Percentiles rank a stretch among this genome's conserved stretches.
Conservation (phyloP, 2,888 invertebrate species). For the Alloplasta piceator region DNA sequence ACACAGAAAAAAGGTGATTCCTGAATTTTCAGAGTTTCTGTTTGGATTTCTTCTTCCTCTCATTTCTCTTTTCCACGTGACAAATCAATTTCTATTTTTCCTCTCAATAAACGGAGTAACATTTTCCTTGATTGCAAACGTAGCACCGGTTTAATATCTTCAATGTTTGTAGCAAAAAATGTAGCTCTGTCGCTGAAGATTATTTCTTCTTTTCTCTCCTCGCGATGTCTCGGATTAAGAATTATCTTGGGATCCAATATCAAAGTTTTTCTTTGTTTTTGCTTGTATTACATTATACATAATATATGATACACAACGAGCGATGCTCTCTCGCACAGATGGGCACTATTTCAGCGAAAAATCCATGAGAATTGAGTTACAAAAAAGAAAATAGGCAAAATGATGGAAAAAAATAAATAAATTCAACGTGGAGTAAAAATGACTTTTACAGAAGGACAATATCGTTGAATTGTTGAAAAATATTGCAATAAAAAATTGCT, state of each 20-base stretch:
- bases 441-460: too few relatives aligned
- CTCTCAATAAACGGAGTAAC: not conserved
- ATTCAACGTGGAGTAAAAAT: not conserved
- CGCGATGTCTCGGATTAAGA: not conserved
- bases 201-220: not conserved
- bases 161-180: constrained; percentile 19
- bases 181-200: not conserved
- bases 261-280: not conserved
- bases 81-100: not conserved
- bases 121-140: not conserved
- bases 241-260: not conserved
- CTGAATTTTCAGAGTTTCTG: not conserved
- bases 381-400: not conserved
- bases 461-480: too few relatives aligned
- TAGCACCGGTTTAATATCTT: not conserved
- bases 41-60: not conserved
- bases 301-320: not conserved
- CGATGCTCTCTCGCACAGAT: not conserved
- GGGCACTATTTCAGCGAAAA: not conserved
- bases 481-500: not conserved
- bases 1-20: not conserved
- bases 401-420: not conserved
- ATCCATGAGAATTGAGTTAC: not conserved
- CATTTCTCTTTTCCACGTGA: not conserved
- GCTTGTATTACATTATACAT: not conserved